phyloP scores from a whole-genome alignment of 2,797 vertebrate genomes.

The Pogoniulus pusillus region DNA sequence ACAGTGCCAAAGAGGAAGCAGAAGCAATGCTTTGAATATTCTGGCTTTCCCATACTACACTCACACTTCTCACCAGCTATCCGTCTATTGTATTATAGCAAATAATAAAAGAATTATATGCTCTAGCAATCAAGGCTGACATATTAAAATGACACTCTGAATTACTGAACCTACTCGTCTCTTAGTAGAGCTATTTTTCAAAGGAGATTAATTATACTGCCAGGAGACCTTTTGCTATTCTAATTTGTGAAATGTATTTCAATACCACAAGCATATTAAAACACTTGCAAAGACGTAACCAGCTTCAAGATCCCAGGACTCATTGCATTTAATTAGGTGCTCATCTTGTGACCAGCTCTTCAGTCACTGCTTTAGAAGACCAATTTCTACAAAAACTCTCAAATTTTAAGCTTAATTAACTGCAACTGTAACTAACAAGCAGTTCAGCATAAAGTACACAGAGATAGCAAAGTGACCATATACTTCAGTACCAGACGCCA shows the following conservation, averaged over 20 bases:
- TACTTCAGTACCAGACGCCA: background rate
- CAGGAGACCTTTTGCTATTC: slow-evolving; percentile 50
- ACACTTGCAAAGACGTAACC: slow-evolving; percentile 40
- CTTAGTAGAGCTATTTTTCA: slow-evolving; percentile 54
- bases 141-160: slow-evolving; percentile 41
- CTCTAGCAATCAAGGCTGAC: slow-evolving; percentile 30
- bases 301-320: slow-evolving; percentile 31
- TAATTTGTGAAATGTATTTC: slow-evolving; percentile 40
- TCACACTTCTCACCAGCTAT: background rate
- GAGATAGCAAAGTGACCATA: background rate
- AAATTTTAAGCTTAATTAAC: slow-evolving; percentile 32
- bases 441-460: background rate
- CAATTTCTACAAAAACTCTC: background rate
- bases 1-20: background rate
- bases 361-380: slow-evolving; percentile 28
- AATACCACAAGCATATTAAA: slow-evolving; percentile 49
- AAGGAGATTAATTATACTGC: slow-evolving; percentile 54
- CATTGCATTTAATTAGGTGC: slow-evolving; percentile 30
- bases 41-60: background rate
- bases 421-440: background rate
- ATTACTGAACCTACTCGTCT: slow-evolving; percentile 47
- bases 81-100: background rate
- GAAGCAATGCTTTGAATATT: background rate
- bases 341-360: slow-evolving; percentile 37
- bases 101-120: slow-evolving; percentile 48